Percentiles rank a stretch among this genome's conserved stretches.
Conservation (phyloP, 2,888 invertebrate species). For the Ommatoiulus sabulosus region DNA sequence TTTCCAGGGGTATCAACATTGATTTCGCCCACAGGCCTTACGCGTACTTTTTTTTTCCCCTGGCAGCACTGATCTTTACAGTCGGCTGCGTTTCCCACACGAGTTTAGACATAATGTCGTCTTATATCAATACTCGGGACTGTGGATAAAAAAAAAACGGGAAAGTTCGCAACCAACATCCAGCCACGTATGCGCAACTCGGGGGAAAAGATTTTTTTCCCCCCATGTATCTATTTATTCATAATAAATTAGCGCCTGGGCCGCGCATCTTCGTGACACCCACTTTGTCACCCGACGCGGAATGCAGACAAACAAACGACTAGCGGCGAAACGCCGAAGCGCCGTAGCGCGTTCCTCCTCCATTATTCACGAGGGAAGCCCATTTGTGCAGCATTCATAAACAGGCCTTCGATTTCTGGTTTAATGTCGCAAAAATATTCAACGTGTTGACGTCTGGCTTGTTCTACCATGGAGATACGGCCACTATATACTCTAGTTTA, state of each 20-base stretch:
- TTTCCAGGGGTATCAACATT: slow-evolving; percentile 24
- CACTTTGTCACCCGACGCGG: background rate
- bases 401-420: background rate
- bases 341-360: background rate
- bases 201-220: background rate
- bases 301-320: slow-evolving; percentile 24
- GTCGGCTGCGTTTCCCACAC: slow-evolving; percentile 39
- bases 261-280: background rate
- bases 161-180: background rate
- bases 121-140: slow-evolving; percentile 8
- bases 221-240: slow-evolving; percentile 24
- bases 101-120: slow-evolving; percentile 23
- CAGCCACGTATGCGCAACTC: background rate
- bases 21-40: background rate
- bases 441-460: slow-evolving; percentile 18
- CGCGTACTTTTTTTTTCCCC: background rate
- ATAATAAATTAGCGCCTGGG: background rate
- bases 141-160: background rate
- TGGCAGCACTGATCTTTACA: slow-evolving; percentile 23
- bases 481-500: background rate
- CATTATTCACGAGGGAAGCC: background rate
- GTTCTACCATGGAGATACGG: background rate
- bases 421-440: slow-evolving; percentile 22
- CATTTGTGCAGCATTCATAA: background rate
- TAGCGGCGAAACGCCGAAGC: slow-evolving; percentile 17